Percentiles rank a stretch among this genome's conserved stretches.
phyloP scores from a whole-genome alignment of 1,140 invertebrate species.

The Eubasilissa regina region DNA sequence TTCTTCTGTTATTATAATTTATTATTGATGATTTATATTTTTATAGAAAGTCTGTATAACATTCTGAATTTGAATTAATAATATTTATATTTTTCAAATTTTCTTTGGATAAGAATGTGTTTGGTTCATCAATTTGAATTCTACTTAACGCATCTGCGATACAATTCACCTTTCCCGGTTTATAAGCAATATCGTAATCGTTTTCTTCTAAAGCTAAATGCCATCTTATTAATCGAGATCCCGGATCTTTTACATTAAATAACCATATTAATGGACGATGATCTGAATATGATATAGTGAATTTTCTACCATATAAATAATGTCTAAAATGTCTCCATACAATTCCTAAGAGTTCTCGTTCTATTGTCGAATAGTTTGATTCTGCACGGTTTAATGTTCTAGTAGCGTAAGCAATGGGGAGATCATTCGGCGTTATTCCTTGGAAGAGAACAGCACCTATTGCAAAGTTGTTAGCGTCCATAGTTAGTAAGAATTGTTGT shows the following conservation, averaged over 20 bases:
- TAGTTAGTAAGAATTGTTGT: constrained; percentile 54
- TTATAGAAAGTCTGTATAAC: background rate
- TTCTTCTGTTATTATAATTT: constrained; percentile 34
- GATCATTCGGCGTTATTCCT: constrained; percentile 45
- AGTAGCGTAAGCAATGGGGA: constrained; percentile 65
- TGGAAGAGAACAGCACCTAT: constrained; percentile 56
- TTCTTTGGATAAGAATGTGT: constrained; percentile 1
- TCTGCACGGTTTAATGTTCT: constrained; percentile 66
- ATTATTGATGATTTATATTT: too few relatives aligned
- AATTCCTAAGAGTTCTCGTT: constrained; percentile 72
- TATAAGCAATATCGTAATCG: constrained; percentile 67
- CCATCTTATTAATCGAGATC: constrained; percentile 70
- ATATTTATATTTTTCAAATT: constrained; percentile 27
- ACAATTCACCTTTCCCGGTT: constrained; percentile 64
- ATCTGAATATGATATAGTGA: constrained; percentile 70
- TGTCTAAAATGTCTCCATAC: constrained; percentile 69
- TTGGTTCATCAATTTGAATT: constrained; percentile 50
- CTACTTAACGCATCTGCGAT: constrained; percentile 64
- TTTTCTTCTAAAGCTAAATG: constrained; percentile 68
- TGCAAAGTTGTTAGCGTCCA: constrained; percentile 56
- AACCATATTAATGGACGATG: constrained; percentile 70
- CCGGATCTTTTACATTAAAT: constrained; percentile 67
- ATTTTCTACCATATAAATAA: constrained; percentile 69
- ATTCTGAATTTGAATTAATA: constrained; percentile 37
- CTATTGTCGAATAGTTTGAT: constrained; percentile 65